Percentiles rank a stretch among this genome's conserved stretches.
phyloP scores from a whole-genome alignment of 2,113 vertebrate genomes.

The Peromyscus maniculatus region DNA sequence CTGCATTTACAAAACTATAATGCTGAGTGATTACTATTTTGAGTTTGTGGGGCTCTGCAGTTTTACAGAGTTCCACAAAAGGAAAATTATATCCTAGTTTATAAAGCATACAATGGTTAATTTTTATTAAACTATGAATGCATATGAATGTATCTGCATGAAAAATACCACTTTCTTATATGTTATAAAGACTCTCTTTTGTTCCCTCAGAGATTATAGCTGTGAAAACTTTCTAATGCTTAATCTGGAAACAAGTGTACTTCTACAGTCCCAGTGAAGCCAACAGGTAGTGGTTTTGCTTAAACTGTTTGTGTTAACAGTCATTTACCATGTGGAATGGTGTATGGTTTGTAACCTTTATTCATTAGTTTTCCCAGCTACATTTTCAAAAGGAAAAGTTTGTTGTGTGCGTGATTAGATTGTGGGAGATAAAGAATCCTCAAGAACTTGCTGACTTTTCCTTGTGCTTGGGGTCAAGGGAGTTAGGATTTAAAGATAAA shows the following conservation, averaged over 20 bases:
- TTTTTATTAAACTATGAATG: constrained; percentile 68
- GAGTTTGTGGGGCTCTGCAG: not conserved
- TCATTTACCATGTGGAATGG: constrained; percentile 3
- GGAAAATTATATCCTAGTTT: not conserved
- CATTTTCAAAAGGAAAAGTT: constrained; percentile 48
- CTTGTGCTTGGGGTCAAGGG: too few relatives aligned
- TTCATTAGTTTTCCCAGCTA: constrained; percentile 33
- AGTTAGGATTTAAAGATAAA: constrained; percentile 57
- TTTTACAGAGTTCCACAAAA: not conserved
- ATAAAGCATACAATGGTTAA: constrained; percentile 76
- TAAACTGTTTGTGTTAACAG: constrained; percentile 21
- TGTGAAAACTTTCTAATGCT: constrained; percentile 36
- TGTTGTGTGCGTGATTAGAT: not conserved
- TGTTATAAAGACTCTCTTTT: constrained; percentile 49
- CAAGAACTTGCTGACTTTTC: too few relatives aligned
- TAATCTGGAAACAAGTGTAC: constrained; percentile 39
- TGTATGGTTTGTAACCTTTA: constrained; percentile 34
- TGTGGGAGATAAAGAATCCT: too few relatives aligned
- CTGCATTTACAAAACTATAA: not conserved
- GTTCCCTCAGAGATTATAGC: constrained; percentile 44
- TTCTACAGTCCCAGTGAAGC: not conserved
- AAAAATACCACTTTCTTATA: constrained; percentile 51
- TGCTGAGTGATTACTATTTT: not conserved
- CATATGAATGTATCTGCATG: constrained; percentile 41
- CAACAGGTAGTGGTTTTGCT: not conserved